phyloP scores from a whole-genome alignment of 2,113 vertebrate genomes.

The Genyomyrus donnyi region DNA sequence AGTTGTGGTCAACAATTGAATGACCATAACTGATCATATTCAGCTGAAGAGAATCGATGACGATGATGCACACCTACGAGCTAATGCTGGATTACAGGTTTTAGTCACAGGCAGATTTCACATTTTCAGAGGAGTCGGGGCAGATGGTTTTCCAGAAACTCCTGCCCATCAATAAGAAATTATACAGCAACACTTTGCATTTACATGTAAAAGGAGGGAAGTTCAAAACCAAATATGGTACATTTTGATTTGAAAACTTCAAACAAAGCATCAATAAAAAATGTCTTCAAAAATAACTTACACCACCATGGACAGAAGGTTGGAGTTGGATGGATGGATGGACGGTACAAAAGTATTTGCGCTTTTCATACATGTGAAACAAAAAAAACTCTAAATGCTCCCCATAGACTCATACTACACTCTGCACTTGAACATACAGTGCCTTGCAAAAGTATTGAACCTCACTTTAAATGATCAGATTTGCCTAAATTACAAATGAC shows the following conservation, averaged over 20 bases:
- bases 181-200: not conserved
- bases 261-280: not conserved
- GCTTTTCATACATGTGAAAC: not conserved
- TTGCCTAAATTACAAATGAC: no score
- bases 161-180: not conserved
- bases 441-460: no score
- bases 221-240: not conserved
- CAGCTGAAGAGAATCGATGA: not conserved
- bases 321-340: not conserved
- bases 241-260: not conserved
- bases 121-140: not conserved
- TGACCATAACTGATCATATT: not conserved
- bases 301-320: not conserved
- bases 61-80: not conserved
- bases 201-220: not conserved
- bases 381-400: not conserved
- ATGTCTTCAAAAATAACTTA: not conserved
- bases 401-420: no score
- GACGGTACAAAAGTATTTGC: not conserved
- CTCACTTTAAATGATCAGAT: not conserved
- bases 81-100: not conserved
- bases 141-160: no score
- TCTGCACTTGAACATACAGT: no score
- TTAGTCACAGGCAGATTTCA: not conserved
- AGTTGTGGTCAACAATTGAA: not conserved